Evolutionary conservation across 2,888 invertebrate species (phyloP), one percentile per base, ranked within the genome.

Genomic region (Epinotia bilunana): DNA sequence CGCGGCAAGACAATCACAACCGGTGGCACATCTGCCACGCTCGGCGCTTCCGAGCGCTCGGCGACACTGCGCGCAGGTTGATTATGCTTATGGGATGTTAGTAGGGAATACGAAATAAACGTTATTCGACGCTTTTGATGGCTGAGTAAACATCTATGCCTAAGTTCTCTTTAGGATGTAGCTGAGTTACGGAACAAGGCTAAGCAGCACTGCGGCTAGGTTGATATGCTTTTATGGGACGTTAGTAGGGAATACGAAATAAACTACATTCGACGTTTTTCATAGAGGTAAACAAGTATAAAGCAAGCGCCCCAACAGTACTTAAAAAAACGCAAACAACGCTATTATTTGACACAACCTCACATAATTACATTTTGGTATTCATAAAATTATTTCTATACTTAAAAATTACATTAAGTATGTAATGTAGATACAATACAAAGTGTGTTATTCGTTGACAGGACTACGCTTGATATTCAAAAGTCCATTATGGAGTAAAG

Each of bases 1-100:
- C 88, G 88, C 87, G 88, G 91, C 91, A 93, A 93, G 94, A 93
- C 94, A 94, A 94, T 93, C 94, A 93, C 94, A 93, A 93, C 93
- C 92, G 92, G 90, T 85, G 91, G 91, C 94, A 90, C 94, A 94
- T 93, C 94, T 94, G 94, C 93, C 92, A 85, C 86, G 86, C 85
- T 76, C 76, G 73, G 72, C 77, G 78, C 79, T 60, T 76, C 78
- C 77, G 74, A 76, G 79, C 65, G 43, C 49, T 53, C 58, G 69
- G 70, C 74, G 74, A 74, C 69, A 58, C 73, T 73, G 73, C 61
- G 67, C 28, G 63, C 69, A 69, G 61, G 68, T 43, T 63, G 72
- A 72, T 72, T 72, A 64, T 43, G 63, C 63, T 60, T 57, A 63
- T 39, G 55, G 63, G 63, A 72, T 72, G 49, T 53, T 20, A 65